Conservation (phyloP, 2,113 vertebrate species). For the Mustelus asterias region DNA sequence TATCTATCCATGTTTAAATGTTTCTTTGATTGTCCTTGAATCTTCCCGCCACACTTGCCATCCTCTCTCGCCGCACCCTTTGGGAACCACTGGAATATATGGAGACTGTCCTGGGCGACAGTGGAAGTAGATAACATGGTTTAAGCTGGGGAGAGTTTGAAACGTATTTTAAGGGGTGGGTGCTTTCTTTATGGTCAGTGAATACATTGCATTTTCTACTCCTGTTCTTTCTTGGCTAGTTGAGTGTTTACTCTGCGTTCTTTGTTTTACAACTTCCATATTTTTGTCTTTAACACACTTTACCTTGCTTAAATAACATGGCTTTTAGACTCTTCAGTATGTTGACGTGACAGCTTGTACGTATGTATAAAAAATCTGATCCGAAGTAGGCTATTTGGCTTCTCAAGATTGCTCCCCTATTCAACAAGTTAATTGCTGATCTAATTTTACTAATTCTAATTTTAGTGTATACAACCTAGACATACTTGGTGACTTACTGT, state of each 20-base stretch:
- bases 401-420: background rate
- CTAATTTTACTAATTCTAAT: background rate
- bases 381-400: background rate
- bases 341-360: background rate
- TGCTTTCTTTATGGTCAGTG: background rate
- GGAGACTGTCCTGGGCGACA: background rate
- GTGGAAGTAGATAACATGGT: no score
- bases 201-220: background rate
- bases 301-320: background rate
- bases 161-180: background rate
- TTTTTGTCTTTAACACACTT: background rate
- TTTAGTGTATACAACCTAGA: background rate
- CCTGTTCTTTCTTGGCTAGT: background rate
- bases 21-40: no score
- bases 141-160: background rate
- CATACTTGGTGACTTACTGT: background rate
- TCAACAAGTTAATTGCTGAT: background rate
- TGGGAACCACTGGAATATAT: no score
- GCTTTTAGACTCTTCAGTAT: background rate
- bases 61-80: no score
- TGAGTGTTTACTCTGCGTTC: background rate
- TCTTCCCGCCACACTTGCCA: no score
- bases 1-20: no score
- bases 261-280: background rate
- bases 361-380: background rate